phyloP scores from a whole-genome alignment of 2,113 vertebrate genomes.

The Salvelinus sp. region DNA sequence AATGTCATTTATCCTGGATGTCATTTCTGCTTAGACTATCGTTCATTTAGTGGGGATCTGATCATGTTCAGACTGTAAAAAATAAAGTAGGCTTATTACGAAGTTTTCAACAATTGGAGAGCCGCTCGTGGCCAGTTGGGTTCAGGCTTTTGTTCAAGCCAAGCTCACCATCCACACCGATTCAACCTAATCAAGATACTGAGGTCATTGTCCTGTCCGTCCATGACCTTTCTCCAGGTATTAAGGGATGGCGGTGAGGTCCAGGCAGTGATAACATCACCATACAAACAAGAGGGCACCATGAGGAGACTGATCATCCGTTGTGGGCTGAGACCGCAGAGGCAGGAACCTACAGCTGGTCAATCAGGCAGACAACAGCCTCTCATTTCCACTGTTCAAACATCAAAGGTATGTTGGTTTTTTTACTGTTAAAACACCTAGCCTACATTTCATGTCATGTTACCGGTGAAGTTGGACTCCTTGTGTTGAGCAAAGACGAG shows the following conservation, averaged over 20 bases:
- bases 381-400: constrained; percentile 71
- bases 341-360: constrained; percentile 72
- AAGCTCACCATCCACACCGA: too few species aligned
- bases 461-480: not conserved
- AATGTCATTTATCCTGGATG: not conserved
- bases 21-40: not conserved
- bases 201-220: not conserved
- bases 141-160: too few species aligned
- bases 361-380: constrained; percentile 60
- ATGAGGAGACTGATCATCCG: constrained; percentile 74
- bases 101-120: too few species aligned
- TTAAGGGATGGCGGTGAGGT: constrained; percentile 71
- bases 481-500: not conserved
- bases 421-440: too few species aligned
- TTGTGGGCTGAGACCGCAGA: constrained; percentile 65
- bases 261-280: constrained; percentile 67
- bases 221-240: constrained; percentile 47
- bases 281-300: constrained; percentile 67
- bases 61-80: too few species aligned
- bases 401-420: constrained; percentile 69
- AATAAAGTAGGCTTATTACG: too few species aligned
- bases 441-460: not conserved
- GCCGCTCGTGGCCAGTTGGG: too few species aligned
- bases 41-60: not conserved
- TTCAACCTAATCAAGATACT: too few species aligned